phyloP scores from a whole-genome alignment of 2,888 invertebrate species.

The Cistogaster globosa region DNA sequence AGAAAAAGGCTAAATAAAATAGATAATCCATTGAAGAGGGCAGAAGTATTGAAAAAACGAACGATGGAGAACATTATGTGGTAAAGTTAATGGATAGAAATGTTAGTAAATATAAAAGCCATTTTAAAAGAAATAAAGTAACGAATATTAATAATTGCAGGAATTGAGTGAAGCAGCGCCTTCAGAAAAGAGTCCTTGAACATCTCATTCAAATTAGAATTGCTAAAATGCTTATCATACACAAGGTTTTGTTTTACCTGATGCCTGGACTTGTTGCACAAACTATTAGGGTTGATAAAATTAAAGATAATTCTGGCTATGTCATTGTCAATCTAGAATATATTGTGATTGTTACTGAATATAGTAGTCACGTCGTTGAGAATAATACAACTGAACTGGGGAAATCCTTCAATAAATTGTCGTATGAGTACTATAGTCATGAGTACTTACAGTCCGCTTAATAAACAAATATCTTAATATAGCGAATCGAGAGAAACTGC shows the following conservation, averaged over 20 bases:
- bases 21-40: neutral
- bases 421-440: constrained; percentile 13
- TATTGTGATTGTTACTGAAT: neutral
- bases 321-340: constrained; percentile 17
- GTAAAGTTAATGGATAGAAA: constrained; percentile 61
- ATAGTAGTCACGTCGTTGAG: constrained; percentile 11
- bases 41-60: constrained; percentile 5
- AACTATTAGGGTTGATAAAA: too few species aligned
- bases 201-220: constrained; percentile 20
- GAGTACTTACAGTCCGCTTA: neutral
- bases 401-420: constrained; percentile 14
- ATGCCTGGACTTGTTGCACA: constrained; percentile 1
- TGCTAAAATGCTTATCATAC: neutral
- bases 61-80: constrained; percentile 52
- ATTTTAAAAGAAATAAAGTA: constrained; percentile 55
- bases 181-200: constrained; percentile 7
- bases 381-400: constrained; percentile 29
- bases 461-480: neutral
- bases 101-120: constrained; percentile 37
- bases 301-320: constrained; percentile 8
- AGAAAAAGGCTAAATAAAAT: constrained; percentile 55
- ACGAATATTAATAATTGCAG: too few species aligned
- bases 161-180: neutral
- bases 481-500: neutral
- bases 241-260: constrained; percentile 3